Percentiles rank a stretch among this genome's conserved stretches.
These are phyloP conservation scores for Chionodraco myersi DNA, from an alignment of 2,113 vertebrate genomes.

Conservation along the genomic window DNA sequence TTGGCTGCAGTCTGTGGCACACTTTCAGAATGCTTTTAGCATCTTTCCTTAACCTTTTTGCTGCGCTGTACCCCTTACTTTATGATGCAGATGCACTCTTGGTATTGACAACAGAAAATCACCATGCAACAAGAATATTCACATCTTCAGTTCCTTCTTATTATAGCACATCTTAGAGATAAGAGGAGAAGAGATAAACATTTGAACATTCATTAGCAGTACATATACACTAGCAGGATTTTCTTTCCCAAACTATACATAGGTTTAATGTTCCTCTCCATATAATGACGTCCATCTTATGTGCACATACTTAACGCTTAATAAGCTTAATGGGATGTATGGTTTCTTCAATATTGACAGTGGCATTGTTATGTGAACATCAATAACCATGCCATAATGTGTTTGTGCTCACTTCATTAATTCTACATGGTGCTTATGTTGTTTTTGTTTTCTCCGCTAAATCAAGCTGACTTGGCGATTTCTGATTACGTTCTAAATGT, in stretches of 20 bases:
- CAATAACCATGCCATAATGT: constrained; percentile 22
- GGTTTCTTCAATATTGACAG: background rate
- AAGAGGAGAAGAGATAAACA: constrained; percentile 1
- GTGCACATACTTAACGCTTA: background rate
- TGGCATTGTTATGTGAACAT: background rate
- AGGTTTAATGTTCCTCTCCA: too few relatives aligned
- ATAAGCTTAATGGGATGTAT: background rate
- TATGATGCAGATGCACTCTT: background rate
- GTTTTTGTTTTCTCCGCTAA: constrained; percentile 33
- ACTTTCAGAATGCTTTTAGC: background rate
- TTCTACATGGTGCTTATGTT: constrained; percentile 39
- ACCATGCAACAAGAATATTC: background rate
- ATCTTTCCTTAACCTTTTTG: background rate
- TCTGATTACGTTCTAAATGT: constrained; percentile 23
- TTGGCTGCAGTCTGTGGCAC: background rate
- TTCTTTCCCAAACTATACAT: background rate
- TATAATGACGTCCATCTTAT: background rate
- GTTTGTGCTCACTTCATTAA: constrained; percentile 28
- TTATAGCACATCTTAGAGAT: background rate
- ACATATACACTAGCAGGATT: background rate
- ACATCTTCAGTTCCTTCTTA: background rate
- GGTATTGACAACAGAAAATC: background rate
- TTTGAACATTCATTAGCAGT: background rate
- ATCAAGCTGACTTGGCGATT: constrained; percentile 35
- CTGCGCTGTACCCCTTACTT: background rate